Conservation (phyloP, 2,113 vertebrate genomes). For the Hydrochoerus hydrochaeris region DNA sequence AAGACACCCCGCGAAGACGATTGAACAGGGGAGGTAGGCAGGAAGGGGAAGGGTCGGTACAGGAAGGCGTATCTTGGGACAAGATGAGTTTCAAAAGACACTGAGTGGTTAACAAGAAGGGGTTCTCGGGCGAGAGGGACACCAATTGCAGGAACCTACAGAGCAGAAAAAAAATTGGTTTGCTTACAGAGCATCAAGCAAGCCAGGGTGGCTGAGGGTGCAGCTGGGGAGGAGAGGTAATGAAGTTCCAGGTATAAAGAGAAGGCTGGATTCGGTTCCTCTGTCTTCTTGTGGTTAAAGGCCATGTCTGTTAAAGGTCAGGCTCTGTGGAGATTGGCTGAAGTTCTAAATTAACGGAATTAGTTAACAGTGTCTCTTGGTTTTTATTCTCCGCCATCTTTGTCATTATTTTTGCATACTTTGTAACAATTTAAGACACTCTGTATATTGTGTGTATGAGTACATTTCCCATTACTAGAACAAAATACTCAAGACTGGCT, state of each 20-base stretch:
- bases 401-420: background rate
- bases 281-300: background rate
- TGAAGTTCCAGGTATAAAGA: rapidly evolving
- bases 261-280: background rate
- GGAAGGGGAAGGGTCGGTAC: rapidly evolving
- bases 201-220: background rate
- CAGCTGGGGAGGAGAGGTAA: background rate
- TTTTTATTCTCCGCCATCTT: background rate
- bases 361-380: background rate
- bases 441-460: background rate
- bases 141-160: background rate
- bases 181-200: background rate
- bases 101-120: background rate
- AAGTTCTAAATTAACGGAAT: background rate
- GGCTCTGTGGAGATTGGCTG: background rate
- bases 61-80: background rate
- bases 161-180: rapidly evolving
- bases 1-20: rapidly evolving
- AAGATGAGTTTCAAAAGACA: background rate
- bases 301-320: background rate
- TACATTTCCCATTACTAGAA: background rate
- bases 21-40: background rate
- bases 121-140: background rate
- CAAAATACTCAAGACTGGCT: background rate
- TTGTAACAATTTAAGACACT: background rate